Evolutionary conservation across 2,113 vertebrate species (phyloP).

Genomic region (Oceanodroma tethys): DNA sequence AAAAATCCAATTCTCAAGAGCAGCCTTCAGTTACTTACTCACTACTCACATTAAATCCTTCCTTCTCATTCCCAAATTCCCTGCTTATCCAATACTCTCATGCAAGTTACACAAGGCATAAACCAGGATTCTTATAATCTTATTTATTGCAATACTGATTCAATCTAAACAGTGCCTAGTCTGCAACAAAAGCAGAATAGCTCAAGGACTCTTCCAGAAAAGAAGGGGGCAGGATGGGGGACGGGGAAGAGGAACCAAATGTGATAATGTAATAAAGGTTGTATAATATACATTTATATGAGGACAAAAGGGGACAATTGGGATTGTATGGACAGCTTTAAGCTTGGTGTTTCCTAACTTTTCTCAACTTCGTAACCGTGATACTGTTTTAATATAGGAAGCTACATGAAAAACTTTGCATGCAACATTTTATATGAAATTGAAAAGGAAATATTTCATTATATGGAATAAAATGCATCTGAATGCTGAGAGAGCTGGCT

Average conservation of each 20-base stretch:
- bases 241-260: not conserved
- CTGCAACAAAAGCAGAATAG: not conserved
- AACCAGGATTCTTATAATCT: not conserved
- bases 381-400: not conserved
- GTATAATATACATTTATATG: not conserved
- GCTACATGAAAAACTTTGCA: not conserved
- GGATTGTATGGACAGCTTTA: not conserved
- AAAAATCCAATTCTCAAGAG: not conserved
- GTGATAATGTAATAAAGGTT: not conserved
- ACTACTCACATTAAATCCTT: not conserved
- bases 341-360: not conserved
- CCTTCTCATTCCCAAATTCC: not conserved
- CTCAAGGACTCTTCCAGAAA: not conserved
- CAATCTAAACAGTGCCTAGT: not conserved
- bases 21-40: not conserved
- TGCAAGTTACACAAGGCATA: not conserved
- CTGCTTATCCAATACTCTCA: not conserved
- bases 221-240: accelerated
- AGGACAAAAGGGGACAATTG: not conserved
- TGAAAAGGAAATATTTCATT: not conserved
- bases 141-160: not conserved
- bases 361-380: not conserved
- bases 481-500: not conserved
- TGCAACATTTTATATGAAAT: not conserved
- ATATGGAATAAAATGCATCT: not conserved